These are phyloP conservation scores for Samia ricini DNA, from an alignment of 1,140 invertebrate genomes.

Conservation along the genomic window DNA sequence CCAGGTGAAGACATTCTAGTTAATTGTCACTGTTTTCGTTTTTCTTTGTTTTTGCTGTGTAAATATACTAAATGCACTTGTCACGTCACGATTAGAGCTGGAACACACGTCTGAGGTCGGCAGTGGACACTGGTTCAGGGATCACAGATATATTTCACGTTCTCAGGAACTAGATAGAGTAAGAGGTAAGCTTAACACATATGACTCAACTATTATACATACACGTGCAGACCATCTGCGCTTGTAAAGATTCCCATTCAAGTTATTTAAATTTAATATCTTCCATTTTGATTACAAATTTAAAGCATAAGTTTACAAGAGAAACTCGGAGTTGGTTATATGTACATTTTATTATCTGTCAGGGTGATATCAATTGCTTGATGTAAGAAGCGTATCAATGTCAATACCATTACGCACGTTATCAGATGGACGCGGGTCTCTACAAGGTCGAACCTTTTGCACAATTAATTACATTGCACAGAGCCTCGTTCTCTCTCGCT, in stretches of 20 bases:
- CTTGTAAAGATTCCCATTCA: not conserved
- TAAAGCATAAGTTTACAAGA: too few relatives aligned
- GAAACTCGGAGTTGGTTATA: too few relatives aligned
- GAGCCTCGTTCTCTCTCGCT: conserved; percentile 13
- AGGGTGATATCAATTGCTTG: not conserved
- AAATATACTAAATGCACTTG: conserved; percentile 73
- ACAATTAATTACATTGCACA: conserved; percentile 20
- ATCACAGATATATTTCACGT: conserved; percentile 80
- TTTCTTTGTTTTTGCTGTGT: conserved; percentile 73
- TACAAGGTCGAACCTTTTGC: conserved; percentile 6
- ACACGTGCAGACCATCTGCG: not conserved
- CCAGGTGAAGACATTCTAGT: too few relatives aligned
- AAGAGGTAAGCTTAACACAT: conserved; percentile 62
- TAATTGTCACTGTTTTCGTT: conserved; percentile 7
- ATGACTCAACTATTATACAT: conserved; percentile 20
- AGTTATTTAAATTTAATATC: not conserved
- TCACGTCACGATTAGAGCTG: conserved; percentile 73
- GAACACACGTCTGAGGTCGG: conserved; percentile 75
- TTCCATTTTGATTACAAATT: too few relatives aligned
- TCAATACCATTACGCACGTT: not conserved
- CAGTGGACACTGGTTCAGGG: conserved; percentile 80
- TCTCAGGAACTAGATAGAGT: conserved; percentile 78
- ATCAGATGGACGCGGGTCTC: not conserved
- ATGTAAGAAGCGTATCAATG: not conserved
- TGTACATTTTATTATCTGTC: not conserved